phyloP scores from a whole-genome alignment of 2,888 invertebrate species.

The Hecatera dysodea region DNA sequence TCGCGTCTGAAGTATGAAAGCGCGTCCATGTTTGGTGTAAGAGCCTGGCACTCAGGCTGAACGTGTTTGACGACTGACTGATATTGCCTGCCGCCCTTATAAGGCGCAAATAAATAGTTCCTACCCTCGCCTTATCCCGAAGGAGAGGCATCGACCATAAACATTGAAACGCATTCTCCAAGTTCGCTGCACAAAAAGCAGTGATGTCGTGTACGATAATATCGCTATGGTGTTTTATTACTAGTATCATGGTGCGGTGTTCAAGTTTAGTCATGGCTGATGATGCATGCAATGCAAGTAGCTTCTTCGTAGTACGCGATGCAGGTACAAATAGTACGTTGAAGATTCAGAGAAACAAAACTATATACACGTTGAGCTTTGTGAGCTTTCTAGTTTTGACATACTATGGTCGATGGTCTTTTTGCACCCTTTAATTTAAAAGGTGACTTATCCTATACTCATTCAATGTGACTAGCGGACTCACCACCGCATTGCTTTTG shows the following conservation, averaged over 20 bases:
- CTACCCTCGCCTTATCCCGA: conserved; percentile 50
- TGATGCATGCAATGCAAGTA: not conserved
- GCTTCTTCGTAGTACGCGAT: not conserved
- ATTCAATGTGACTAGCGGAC: not conserved
- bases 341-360: not conserved
- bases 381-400: too few species aligned
- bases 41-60: conserved; percentile 26
- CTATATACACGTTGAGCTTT: too few species aligned
- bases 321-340: not conserved
- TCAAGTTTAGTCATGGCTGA: not conserved
- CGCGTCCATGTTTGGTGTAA: conserved; percentile 53
- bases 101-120: conserved; percentile 58
- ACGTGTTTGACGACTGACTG: conserved; percentile 61
- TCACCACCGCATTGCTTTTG: too few species aligned
- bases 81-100: conserved; percentile 58
- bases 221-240: conserved; percentile 31
- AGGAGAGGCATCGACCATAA: conserved; percentile 41
- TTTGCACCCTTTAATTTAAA: too few species aligned
- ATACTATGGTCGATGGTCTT: not conserved
- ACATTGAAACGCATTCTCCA: conserved; percentile 49
- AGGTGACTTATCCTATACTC: not conserved
- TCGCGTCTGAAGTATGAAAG: conserved; percentile 51
- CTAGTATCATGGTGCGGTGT: conserved; percentile 1
- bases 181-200: conserved; percentile 40
- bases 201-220: conserved; percentile 17